A percentile compares a stretch with the other conserved stretches of the same genome.
phyloP scores from a whole-genome alignment of 2,888 invertebrate species.

The Melanophora roralis region DNA sequence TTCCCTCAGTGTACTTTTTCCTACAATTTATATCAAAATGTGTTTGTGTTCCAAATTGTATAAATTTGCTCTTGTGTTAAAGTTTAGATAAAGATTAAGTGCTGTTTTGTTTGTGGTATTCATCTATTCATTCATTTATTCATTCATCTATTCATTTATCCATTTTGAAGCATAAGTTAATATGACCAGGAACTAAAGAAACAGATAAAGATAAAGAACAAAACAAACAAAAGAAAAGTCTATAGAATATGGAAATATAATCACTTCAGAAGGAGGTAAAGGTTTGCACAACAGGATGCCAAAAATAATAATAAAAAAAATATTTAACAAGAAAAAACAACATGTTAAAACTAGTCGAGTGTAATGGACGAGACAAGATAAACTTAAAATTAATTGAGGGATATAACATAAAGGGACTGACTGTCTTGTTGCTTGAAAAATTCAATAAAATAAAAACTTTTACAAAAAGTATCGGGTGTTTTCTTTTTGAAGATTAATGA shows the following conservation, averaged over 20 bases:
- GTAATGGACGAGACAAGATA: conserved; percentile 28
- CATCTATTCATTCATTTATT: conserved; percentile 22
- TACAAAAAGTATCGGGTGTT: not conserved
- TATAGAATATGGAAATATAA: conserved; percentile 42
- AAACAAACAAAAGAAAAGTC: conserved; percentile 27
- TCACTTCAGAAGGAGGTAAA: conserved; percentile 45
- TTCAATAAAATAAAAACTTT: not conserved
- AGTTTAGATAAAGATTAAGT: conserved; percentile 58
- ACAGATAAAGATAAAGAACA: not conserved
- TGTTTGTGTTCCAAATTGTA: not conserved
- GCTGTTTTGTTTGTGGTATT: conserved; percentile 43
- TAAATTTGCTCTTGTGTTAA: conserved; percentile 36
- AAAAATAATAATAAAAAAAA: conserved; percentile 22
- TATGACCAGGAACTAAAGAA: conserved; percentile 28
- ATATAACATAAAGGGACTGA: conserved; percentile 42
- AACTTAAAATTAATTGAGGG: conserved; percentile 56
- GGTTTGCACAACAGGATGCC: conserved; percentile 56
- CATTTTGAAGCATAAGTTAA: conserved; percentile 49
- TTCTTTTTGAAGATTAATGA: no score
- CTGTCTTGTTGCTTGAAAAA: conserved; percentile 32
- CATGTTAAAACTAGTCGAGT: conserved; percentile 16
- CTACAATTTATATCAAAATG: not conserved
- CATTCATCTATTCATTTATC: conserved; percentile 27
- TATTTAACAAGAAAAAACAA: conserved; percentile 12
- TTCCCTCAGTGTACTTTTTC: not conserved